phyloP scores from a whole-genome alignment of 2,797 vertebrate species.

The Bryconaethiops microstoma region DNA sequence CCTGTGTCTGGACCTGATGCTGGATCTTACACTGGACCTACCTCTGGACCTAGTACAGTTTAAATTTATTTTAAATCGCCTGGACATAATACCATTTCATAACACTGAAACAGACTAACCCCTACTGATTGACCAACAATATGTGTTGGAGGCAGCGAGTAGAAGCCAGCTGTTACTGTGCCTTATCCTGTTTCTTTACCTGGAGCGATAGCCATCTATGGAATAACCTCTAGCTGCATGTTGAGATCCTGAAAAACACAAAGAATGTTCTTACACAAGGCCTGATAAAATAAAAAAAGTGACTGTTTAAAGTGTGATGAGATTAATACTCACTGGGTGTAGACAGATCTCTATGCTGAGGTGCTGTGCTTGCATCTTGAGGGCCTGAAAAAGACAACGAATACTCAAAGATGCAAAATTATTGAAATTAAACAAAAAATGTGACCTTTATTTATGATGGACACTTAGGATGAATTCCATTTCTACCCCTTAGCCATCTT shows the following conservation, averaged over 20 bases:
- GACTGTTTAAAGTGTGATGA: not conserved
- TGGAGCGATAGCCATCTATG: slow-evolving; percentile 31
- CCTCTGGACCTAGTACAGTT: no score
- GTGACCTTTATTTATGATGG: no score
- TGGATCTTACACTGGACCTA: no score
- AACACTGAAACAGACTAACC: slow-evolving; percentile 25
- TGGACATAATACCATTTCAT: slow-evolving; percentile 11
- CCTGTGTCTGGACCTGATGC: no score
- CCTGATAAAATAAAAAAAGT: no score
- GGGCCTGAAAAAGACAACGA: slow-evolving; percentile 47
- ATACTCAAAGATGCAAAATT: not conserved
- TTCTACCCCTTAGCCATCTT: no score
- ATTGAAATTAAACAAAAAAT: no score
- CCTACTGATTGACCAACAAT: slow-evolving; percentile 34
- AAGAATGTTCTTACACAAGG: not conserved
- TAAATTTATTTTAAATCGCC: not conserved
- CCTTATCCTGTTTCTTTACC: slow-evolving; percentile 46
- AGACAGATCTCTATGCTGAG: no score
- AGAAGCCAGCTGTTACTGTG: slow-evolving; percentile 26
- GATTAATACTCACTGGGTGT: not conserved
- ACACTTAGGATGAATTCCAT: no score
- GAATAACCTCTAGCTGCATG: slow-evolving; percentile 36
- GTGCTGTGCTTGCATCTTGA: slow-evolving; percentile 18
- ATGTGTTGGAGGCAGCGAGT: slow-evolving; percentile 28
- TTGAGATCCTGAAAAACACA: slow-evolving; percentile 49